Percentiles rank a stretch among this genome's conserved stretches.
phyloP scores from a whole-genome alignment of 2,797 vertebrate species.

The Neostethus bicornis region DNA sequence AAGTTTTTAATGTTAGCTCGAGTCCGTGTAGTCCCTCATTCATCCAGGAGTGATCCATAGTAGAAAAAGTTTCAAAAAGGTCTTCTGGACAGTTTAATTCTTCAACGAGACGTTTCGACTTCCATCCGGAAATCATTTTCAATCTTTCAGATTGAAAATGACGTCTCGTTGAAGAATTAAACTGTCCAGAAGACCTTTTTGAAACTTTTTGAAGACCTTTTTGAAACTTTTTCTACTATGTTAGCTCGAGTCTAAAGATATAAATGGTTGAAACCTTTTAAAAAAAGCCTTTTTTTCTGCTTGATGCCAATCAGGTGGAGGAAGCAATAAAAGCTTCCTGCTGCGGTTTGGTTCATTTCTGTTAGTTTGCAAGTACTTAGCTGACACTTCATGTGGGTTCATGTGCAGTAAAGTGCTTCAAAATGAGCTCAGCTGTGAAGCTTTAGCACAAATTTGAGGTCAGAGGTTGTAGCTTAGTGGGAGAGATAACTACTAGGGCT shows the following conservation, averaged over 20 bases:
- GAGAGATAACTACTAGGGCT: background rate
- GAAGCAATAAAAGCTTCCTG: conserved; percentile 12
- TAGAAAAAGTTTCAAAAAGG: no score
- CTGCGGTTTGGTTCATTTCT: conserved; percentile 1
- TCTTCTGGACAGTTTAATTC: no score
- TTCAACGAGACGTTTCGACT: no score
- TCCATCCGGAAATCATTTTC: no score
- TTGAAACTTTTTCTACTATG: no score
- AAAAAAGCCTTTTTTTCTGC: conserved; percentile 6
- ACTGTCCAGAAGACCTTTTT: no score
- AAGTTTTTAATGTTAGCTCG: conserved; percentile 16
- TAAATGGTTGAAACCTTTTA: conserved; percentile 9
- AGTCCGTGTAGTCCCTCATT: no score
- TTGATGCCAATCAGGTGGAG: conserved; percentile 1
- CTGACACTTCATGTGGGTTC: background rate
- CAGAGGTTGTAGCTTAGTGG: background rate
- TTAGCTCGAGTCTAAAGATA: conserved; percentile 23
- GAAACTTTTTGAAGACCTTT: no score
- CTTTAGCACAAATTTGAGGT: conserved; percentile 6
- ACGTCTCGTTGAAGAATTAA: no score
- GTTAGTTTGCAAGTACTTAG: conserved; percentile 1
- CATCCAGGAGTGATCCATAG: no score
- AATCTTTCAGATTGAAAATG: no score
- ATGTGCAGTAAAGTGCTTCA: background rate
- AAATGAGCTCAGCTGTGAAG: background rate